Evolutionary conservation across 2,888 invertebrate species (phyloP).

Genomic region (Latheticus oryzae): DNA sequence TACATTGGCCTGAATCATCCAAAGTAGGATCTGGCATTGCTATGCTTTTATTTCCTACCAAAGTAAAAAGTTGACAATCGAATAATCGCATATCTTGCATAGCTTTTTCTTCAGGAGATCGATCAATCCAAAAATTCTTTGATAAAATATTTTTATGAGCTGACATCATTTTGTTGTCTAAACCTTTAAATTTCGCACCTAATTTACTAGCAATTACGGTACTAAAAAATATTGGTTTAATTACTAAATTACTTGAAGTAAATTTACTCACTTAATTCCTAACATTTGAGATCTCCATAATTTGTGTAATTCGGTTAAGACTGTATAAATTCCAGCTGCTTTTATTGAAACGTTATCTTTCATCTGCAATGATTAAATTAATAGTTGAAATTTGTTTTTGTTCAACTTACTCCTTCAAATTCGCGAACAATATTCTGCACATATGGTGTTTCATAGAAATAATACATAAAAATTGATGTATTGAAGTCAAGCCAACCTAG

Average conservation of each 20-base stretch:
- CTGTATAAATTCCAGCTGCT: slow-evolving; percentile 40
- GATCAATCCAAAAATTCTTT: slow-evolving; percentile 60
- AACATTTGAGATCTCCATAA: slow-evolving; percentile 40
- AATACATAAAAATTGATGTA: slow-evolving; percentile 72
- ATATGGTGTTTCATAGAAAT: slow-evolving; percentile 58
- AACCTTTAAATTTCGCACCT: slow-evolving; percentile 44
- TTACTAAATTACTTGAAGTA: not conserved
- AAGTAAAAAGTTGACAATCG: slow-evolving; percentile 58
- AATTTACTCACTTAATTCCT: slow-evolving; percentile 34
- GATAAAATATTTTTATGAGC: slow-evolving; percentile 58
- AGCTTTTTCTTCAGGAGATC: slow-evolving; percentile 55
- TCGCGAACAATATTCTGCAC: slow-evolving; percentile 56
- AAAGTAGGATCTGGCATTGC: slow-evolving; percentile 57
- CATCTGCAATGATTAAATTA: slow-evolving; percentile 22
- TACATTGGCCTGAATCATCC: slow-evolving; percentile 59
- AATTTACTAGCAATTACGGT: slow-evolving; percentile 45
- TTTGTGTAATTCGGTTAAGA: slow-evolving; percentile 39
- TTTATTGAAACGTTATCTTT: slow-evolving; percentile 42
- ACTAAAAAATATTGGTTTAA: slow-evolving; percentile 37
- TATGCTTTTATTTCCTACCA: slow-evolving; percentile 56
- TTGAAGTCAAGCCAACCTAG: slow-evolving; percentile 77
- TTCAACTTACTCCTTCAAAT: slow-evolving; percentile 53
- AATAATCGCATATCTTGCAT: slow-evolving; percentile 54
- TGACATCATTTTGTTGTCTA: slow-evolving; percentile 50
- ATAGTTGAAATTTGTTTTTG: not conserved